These are phyloP conservation scores for Ditula angustiorana DNA, from an alignment of 2,888 invertebrate species.

Conservation along the genomic window DNA sequence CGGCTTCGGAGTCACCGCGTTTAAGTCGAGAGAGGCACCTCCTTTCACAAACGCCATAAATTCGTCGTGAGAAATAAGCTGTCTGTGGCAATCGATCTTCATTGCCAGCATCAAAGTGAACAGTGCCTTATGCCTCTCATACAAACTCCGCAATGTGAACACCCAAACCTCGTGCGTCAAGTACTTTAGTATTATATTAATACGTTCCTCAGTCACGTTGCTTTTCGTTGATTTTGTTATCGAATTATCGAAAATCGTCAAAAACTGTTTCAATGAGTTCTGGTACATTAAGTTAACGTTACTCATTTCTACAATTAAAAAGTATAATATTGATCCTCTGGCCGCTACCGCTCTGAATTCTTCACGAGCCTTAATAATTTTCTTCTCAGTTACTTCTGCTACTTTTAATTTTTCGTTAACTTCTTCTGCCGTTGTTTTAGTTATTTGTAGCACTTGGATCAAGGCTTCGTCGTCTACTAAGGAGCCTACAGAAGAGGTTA, in stretches of 20 bases:
- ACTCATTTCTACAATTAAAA: constrained; percentile 98
- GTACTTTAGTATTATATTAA: constrained; percentile 94
- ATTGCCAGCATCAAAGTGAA: constrained; percentile 97
- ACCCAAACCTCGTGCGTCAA: constrained; percentile 97
- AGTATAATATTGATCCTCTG: constrained; percentile 97
- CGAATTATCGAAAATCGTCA: constrained; percentile 96
- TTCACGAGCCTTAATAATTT: constrained; percentile 96
- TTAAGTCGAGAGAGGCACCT: constrained; percentile 96
- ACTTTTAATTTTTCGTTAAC: constrained; percentile 97
- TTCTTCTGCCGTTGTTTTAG: constrained; percentile 96
- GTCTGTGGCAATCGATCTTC: constrained; percentile 96
- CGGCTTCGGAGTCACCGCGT: constrained; percentile 96
- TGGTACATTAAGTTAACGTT: constrained; percentile 99
- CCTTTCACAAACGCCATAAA: constrained; percentile 98
- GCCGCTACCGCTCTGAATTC: constrained; percentile 98
- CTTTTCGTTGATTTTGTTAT: constrained; percentile 96
- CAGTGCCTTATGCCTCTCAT: constrained; percentile 96
- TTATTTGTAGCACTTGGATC: constrained; percentile 94
- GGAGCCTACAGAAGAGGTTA: constrained; percentile 97
- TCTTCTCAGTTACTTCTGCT: constrained; percentile 96
- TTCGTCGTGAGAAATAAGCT: constrained; percentile 93
- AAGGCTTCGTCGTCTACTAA: constrained; percentile 98
- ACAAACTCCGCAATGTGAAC: constrained; percentile 96
- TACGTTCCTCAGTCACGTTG: constrained; percentile 93
- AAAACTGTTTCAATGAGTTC: constrained; percentile 97